phyloP scores from a whole-genome alignment of 2,797 vertebrate genomes.

The Borostomias antarcticus region DNA sequence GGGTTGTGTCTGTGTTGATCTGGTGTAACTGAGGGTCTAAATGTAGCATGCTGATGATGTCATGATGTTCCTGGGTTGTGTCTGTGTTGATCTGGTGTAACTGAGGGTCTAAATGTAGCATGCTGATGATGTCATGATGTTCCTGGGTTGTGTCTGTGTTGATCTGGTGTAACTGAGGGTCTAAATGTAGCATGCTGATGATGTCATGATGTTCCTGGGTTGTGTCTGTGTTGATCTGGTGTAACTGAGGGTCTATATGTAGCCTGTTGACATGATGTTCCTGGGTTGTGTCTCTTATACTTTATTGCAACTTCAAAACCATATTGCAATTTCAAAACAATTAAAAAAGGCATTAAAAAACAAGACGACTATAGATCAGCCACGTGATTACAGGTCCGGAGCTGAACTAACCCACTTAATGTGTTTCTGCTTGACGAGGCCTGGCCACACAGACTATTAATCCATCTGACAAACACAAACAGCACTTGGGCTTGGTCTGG shows the following conservation, averaged over 20 bases:
- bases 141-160: background rate
- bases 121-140: no score
- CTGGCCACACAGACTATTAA: background rate
- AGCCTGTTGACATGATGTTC: background rate
- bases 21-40: no score
- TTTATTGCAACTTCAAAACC: background rate
- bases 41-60: no score
- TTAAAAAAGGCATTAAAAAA: background rate
- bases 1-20: no score
- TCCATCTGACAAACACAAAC: slow-evolving; percentile 1
- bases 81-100: no score
- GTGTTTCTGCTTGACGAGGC: background rate
- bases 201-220: background rate
- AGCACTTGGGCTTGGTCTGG: background rate
- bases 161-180: background rate
- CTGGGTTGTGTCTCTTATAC: background rate
- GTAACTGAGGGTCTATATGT: background rate
- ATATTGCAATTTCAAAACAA: background rate
- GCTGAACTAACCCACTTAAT: background rate
- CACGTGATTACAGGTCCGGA: background rate
- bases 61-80: no score
- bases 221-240: background rate
- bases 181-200: background rate
- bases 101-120: no score
- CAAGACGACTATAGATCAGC: background rate